Base-by-base conservation (phyloP, 2,797 vertebrate species). In the Etheostoma nigrum region DNA sequence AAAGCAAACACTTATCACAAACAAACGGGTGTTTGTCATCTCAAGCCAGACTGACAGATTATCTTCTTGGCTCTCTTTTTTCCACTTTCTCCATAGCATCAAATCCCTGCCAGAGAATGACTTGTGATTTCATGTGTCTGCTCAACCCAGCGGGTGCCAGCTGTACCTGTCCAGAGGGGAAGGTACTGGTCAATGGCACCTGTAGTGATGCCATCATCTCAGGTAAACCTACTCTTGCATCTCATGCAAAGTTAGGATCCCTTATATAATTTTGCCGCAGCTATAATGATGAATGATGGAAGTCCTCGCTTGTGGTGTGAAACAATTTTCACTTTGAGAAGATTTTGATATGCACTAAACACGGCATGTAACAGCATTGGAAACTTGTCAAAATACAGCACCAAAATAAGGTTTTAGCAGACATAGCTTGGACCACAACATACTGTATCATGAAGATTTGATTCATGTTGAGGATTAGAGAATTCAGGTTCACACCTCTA, bases 121-220 rank as follows among this genome's bases (percentile, higher is more conserved):
- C 89, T 0, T 99, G 98, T 86, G 97, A 98, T 69, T 99, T 98
- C 87, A 97, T 99, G 93, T 99, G 98, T 92, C 94, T 99, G 77
- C 96, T 99, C 45, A 99, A 98, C 89, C 98, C 98, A 69, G 93
- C 92, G 67, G 98, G 98, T 36, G 97, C 97, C 79, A 95, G 96
- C 2, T 99, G 98, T 86, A 94, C 95, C 68, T 99, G 98, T 93
- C 97, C 97, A 53, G 98, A 99, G 93, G 98, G 98, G 72, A 98
- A 99, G 86, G 88, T 95, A 1, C 85, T 98, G 90, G 89, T 98
- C 87, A 99, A 99, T 68, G 96, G 96, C 76, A 97, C 96, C 49
- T 99, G 98, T 80, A 93, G 88, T 57, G 97, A 99, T 81, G 93
- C 95, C 74, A 97, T 85, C 83, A 84, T 96, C 53, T 94, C 96